These are phyloP conservation scores for Hololepta plana DNA, from an alignment of 2,888 invertebrate species.

Conservation along the genomic window DNA sequence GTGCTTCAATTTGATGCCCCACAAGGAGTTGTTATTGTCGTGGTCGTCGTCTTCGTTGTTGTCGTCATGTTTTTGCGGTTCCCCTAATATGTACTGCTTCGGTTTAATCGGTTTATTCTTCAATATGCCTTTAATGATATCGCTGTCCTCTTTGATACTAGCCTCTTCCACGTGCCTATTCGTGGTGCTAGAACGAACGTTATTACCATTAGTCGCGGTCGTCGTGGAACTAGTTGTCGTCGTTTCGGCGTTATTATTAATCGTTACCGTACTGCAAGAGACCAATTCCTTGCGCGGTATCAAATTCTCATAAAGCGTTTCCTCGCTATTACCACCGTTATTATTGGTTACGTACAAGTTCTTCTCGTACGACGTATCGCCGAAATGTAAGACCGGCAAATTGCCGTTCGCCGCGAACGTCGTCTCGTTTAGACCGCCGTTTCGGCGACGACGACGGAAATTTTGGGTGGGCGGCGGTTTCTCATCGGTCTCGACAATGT, in stretches of 20 bases:
- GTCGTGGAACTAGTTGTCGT: no score
- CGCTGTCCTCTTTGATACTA: constrained; percentile 14
- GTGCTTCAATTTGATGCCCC: constrained; percentile 33
- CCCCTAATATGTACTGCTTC: constrained; percentile 55
- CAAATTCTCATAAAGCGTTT: no score
- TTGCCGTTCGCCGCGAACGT: constrained; percentile 25
- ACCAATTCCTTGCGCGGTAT: constrained; percentile 4
- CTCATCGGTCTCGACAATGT: constrained; percentile 74
- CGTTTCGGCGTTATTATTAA: no score
- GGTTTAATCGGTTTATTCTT: constrained; percentile 59
- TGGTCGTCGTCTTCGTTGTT: constrained; percentile 6
- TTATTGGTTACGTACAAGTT: constrained; percentile 23
- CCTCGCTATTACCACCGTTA: no score
- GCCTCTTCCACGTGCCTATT: constrained; percentile 8
- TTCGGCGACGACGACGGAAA: constrained; percentile 49
- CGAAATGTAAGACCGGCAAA: constrained; percentile 48
- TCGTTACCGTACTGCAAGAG: constrained; percentile 10
- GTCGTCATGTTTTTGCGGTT: no score
- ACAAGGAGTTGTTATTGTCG: constrained; percentile 15
- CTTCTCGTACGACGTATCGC: constrained; percentile 33
- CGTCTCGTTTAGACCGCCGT: constrained; percentile 26
- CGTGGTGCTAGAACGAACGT: constrained; percentile 10
- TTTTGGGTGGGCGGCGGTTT: constrained; percentile 73
- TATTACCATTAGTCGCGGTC: no score
- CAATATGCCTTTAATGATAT: constrained; percentile 38